Base-by-base conservation (phyloP, 2,113 vertebrate species). In the Stegostoma tigrinum region DNA sequence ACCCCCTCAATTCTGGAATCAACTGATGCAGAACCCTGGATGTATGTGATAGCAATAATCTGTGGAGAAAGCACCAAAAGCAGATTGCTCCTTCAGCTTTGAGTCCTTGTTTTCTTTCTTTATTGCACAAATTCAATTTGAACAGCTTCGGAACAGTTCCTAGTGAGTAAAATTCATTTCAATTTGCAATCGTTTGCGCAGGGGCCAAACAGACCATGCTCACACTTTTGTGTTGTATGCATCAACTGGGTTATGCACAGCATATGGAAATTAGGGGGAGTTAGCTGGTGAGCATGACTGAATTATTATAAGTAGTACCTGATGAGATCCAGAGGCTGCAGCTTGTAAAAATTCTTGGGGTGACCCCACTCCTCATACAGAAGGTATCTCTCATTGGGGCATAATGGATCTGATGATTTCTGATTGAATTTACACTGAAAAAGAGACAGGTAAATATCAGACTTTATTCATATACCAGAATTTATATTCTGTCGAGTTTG, bases 281-380 rank as follows among this genome's bases (percentile, higher is more conserved):
- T 24, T 70, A 24, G 68, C 55, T 5, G 4, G 52, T 64, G 52
- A 30, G 14, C 61, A 14, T 12, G 61, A 30, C 55, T 64, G 52
- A 17, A 64, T n/a, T 90, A 90, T n/a, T 90, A 55, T 30, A 15
- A 90, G n/a, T 67, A 95, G 42, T 96, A 99, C 99, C 99, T 98
- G 96, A 99, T 98, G 72, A 99, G 98, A 96, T 99, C 98, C 72
- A 99, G 96, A 3, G 99, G 99, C 0, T 99, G 99, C 96, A 98
- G 97, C 96, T 99, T 99, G 97, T 98, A 99, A 97, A 99, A 98
- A 96, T 98, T 99, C 96, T 97, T 98, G 34, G 99, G 99, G 96
- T 99, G 98, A 93, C 98, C 99, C 99, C 99, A 99, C 89, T 99
- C 98, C 78, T 97, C 96, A 95, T 98, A 99, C 30, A 99, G 98